Percentiles rank a stretch among this genome's conserved stretches.
These are phyloP conservation scores for Tryphoninae sp. DNA, from an alignment of 2,888 invertebrate species.

Conservation along the genomic window DNA sequence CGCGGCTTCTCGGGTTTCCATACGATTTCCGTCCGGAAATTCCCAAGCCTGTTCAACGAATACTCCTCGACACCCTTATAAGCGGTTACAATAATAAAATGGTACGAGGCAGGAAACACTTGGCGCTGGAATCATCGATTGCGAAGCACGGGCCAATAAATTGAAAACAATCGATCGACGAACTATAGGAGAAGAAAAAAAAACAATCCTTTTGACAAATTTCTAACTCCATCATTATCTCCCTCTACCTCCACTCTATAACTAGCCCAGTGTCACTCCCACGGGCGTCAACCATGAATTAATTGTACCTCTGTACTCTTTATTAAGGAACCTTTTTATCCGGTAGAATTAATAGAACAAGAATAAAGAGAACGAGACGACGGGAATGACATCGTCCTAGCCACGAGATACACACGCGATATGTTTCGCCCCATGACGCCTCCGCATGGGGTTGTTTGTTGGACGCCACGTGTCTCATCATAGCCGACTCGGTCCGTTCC, in stretches of 20 bases:
- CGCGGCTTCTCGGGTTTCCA: slow-evolving; percentile 57
- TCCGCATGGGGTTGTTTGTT: slow-evolving; percentile 74
- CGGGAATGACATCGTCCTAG: slow-evolving; percentile 12
- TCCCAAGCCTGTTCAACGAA: slow-evolving; percentile 35
- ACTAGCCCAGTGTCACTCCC: slow-evolving; percentile 63
- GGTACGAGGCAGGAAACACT: background rate
- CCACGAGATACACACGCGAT: slow-evolving; percentile 57
- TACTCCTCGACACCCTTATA: too few species aligned
- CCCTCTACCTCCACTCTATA: slow-evolving; percentile 11
- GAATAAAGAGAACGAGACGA: slow-evolving; percentile 13
- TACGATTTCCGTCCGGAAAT: slow-evolving; percentile 48
- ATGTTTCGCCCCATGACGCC: slow-evolving; percentile 76
- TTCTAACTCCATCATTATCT: slow-evolving; percentile 32
- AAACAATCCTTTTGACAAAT: background rate
- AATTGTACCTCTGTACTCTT: slow-evolving; percentile 69
- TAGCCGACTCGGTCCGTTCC: slow-evolving; percentile 68
- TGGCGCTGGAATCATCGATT: background rate
- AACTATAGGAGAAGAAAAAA: background rate
- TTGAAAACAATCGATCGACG: background rate
- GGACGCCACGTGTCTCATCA: slow-evolving; percentile 77
- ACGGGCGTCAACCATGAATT: slow-evolving; percentile 72
- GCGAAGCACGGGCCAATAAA: background rate
- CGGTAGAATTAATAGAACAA: background rate
- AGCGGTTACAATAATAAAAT: too few species aligned
- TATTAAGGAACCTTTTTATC: background rate